These are phyloP conservation scores for Lycocerus yunnanus DNA, from an alignment of 2,888 invertebrate genomes.

Conservation along the genomic window DNA sequence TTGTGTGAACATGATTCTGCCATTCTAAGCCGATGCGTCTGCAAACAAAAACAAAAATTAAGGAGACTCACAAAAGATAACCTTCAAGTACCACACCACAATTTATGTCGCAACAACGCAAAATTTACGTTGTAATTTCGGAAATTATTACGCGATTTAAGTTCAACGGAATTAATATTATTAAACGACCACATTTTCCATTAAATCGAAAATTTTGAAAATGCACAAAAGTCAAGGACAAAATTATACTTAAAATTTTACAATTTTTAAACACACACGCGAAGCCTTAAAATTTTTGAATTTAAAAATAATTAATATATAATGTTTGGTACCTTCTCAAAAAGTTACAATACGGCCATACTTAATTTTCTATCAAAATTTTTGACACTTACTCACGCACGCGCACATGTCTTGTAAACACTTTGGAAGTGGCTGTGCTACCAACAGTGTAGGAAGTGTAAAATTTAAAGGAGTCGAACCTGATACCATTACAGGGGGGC, in stretches of 20 bases:
- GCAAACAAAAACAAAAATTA: slow-evolving; percentile 15
- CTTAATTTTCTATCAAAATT: not conserved
- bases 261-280: not conserved
- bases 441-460: too few species aligned
- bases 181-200: not conserved
- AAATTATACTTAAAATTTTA: not conserved
- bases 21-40: slow-evolving; percentile 50
- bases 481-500: too few species aligned
- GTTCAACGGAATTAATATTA: not conserved
- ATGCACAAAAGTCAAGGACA: not conserved
- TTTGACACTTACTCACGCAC: not conserved
- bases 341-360: not conserved
- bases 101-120: not conserved
- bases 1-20: slow-evolving; percentile 55
- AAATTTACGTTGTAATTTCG: not conserved
- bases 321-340: not conserved
- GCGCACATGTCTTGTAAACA: not conserved
- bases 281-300: not conserved
- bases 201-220: not conserved
- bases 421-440: not conserved
- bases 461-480: too few species aligned
- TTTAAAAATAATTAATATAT: not conserved
- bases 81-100: not conserved
- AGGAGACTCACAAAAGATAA: not conserved
- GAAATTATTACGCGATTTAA: not conserved